Base-by-base conservation (phyloP, 1,140 invertebrate species). In the Caenorhabditis tropicalis region DNA sequence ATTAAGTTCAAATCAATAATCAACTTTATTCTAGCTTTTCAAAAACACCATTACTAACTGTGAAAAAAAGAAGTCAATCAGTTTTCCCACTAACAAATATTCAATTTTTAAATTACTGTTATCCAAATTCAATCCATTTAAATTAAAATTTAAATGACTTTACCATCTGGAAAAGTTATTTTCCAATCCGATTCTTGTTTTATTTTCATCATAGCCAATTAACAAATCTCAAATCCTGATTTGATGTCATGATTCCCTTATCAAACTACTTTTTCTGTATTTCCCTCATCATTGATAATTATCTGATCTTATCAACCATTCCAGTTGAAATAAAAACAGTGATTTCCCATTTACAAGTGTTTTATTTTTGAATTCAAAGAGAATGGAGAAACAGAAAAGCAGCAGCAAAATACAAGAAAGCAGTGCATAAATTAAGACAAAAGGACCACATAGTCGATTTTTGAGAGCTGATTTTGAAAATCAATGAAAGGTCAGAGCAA, bases 281-380 rank as follows among this genome's bases (percentile, higher is more conserved):
- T 65, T 19, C 15, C 36, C 12, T 39, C n/a, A 43, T 46, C 27
- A 9, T 74, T 46, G n/a, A 74, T 43, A 5, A 10, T 21, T 46
- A 7, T 46, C 65, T 43, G 65, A 43, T 39, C 65, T 74, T 24
- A 74, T 74, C 65, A 74, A 74, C 65, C 65, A 74, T 5, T 27
- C 65, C 65, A 74, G 65, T 74, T 74, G 65, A 74, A 74, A 39
- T 31, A 74, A 43, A 43, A 33, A n/a, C n/a, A n/a, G 10, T 24
- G 24, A 24, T 24, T 21, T 39, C n/a, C 15, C 16, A 74, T 46
- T 74, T 15, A 21, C 5, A 74, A 74, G 43, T 46, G 46, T 46
- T 21, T 43, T 24, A 43, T 46, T 46, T 46, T 10, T 1, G 10
- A 43, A 43, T 19, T 6, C 0, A 36, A 70, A n/a, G 2, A 36